Base-by-base conservation (phyloP, 2,113 vertebrate genomes). In the Laticauda laticaudata region DNA sequence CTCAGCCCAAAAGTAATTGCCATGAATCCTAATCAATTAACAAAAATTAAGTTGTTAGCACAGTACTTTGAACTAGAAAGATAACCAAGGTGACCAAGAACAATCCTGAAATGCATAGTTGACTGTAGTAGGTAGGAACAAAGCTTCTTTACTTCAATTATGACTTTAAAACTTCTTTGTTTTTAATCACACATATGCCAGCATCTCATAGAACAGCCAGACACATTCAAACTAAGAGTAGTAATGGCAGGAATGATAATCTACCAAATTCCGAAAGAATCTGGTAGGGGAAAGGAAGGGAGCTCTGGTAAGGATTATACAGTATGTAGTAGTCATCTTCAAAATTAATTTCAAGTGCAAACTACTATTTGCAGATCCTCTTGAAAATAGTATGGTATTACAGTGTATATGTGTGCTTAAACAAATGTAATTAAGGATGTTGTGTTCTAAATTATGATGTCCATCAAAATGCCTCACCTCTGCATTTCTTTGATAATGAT, bases 361-460 rank as follows among this genome's bases (percentile, higher is more conserved):
- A 53, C n/a, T 20, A 81, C 61, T 43, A 75, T 69, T 94, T 0
- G 0, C 0, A 0, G 92, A 96, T 92, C 89, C 2, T 0, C 61
- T 56, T 91, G 91, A 0, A 0, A 45, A 43, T 51, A 91, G 34
- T 51, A 51, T 9, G 92, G n/a, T 21, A 34, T 23, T 14, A 75
- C 85, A 53, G 88, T 51, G 88, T 94, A 90, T 3, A 0, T 15
- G 1, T 91, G 92, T 94, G 90, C 75, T 85, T 26, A 18, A 10
- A 39, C 26, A 45, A 23, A 55, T 39, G 53, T 21, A n/a, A 69
- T 45, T 64, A 92, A 87, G 88, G 29, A 18, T 3, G 53, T 39
- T 81, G 45, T 0, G 1, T 88, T 91, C 51, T 59, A 21, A 69
- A 5, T 3, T 91, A 93, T 91, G 55, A 0, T 0, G 90, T 45